A percentile compares a stretch with the other conserved stretches of the same genome.
These are phyloP conservation scores for Clinocottus analis DNA, from an alignment of 2,113 vertebrate species.

Conservation along the genomic window DNA sequence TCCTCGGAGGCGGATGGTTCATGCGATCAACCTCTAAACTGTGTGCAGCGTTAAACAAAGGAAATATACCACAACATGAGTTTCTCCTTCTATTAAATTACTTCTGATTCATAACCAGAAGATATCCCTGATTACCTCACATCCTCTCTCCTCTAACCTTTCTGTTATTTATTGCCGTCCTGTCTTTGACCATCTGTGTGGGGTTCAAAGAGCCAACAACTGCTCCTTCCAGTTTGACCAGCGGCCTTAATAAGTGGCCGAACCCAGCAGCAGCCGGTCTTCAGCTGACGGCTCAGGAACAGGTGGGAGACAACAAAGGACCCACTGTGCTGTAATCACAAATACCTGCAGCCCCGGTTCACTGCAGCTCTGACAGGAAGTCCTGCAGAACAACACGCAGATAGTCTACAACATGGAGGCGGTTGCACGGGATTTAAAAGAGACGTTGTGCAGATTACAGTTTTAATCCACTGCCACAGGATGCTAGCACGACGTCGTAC, in stretches of 20 bases:
- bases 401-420: not conserved
- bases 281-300: conserved; percentile 66
- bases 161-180: not conserved
- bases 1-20: not conserved
- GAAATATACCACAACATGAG: not conserved
- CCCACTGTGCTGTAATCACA: conserved; percentile 66
- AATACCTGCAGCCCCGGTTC: conserved; percentile 57
- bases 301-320: conserved; percentile 78
- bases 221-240: conserved; percentile 60
- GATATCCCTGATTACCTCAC: not conserved
- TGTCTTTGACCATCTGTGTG: conserved; percentile 28
- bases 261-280: conserved; percentile 61
- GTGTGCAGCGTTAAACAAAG: not conserved
- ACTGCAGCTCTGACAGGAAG: conserved; percentile 8
- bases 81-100: not conserved
- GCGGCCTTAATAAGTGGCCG: conserved; percentile 57
- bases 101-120: not conserved
- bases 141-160: not conserved
- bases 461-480: too few species aligned
- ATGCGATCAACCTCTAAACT: not conserved
- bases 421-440: not conserved
- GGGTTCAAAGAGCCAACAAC: conserved; percentile 30
- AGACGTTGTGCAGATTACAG: too few species aligned
- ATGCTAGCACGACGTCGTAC: too few species aligned
- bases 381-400: conserved; percentile 2